A percentile compares a stretch with the other conserved stretches of the same genome.
These are phyloP conservation scores for Philereme vetulata DNA, from an alignment of 2,888 invertebrate genomes.

Conservation along the genomic window DNA sequence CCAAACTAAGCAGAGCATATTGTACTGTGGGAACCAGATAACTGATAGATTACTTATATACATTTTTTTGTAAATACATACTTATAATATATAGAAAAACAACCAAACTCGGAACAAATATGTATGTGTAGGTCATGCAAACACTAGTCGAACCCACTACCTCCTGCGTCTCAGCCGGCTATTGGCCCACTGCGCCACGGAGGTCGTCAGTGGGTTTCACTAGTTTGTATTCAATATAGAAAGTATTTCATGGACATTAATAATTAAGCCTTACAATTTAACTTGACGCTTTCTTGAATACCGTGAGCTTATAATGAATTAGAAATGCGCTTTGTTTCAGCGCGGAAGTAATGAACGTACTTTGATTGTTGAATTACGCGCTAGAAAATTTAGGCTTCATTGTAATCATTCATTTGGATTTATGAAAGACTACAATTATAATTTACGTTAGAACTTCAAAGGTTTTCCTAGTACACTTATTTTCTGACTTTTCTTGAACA, in stretches of 20 bases:
- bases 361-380: constrained; percentile 1
- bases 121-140: too few relatives aligned
- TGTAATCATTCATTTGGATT: constrained; percentile 5
- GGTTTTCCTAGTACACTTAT: not conserved
- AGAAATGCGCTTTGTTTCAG: constrained; percentile 9
- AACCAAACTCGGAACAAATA: too few relatives aligned
- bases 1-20: too few relatives aligned
- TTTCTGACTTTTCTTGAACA: not conserved
- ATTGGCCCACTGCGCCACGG: too few relatives aligned
- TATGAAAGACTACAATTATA: constrained; percentile 1
- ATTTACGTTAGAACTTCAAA: not conserved
- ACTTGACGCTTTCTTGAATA: constrained; percentile 11
- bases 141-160: too few relatives aligned
- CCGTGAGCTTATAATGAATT: constrained; percentile 21
- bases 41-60: too few relatives aligned
- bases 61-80: too few relatives aligned
- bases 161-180: too few relatives aligned
- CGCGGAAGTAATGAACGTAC: constrained; percentile 4
- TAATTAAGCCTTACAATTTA: constrained; percentile 3
- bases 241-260: constrained; percentile 9
- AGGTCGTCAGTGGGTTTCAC: too few relatives aligned
- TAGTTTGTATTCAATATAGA: constrained; percentile 10
- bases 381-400: not conserved
- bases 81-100: too few relatives aligned
- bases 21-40: too few relatives aligned